Evolutionary conservation across 2,113 vertebrate species (phyloP).

Genomic region (Pica pica): DNA sequence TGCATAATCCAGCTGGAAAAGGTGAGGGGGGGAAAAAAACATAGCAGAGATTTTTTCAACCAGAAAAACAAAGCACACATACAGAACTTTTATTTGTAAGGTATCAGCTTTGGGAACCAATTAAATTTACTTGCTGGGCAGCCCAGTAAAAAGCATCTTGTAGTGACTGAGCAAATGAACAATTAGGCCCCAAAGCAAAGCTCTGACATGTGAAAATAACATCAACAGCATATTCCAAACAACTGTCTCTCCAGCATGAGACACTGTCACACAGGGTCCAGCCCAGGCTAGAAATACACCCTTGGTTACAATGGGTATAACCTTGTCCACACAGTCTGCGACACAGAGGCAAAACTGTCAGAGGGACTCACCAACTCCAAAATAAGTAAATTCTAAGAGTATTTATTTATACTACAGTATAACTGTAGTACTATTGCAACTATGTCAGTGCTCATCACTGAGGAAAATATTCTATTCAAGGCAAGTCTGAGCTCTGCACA

Average conservation of each 20-base stretch:
- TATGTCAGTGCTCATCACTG: not conserved
- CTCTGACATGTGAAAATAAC: not conserved
- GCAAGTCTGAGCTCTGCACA: not conserved
- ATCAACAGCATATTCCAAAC: not conserved
- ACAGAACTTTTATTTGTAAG: not conserved
- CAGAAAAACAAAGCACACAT: not conserved
- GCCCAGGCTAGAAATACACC: not conserved
- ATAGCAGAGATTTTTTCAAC: not conserved
- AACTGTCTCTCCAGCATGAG: not conserved
- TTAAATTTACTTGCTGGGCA: not conserved
- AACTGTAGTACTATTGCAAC: not conserved
- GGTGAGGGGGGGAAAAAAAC: not conserved
- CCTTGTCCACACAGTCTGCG: not conserved
- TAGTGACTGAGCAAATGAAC: not conserved
- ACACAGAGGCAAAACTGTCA: not conserved
- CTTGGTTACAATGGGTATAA: not conserved
- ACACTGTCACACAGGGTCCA: not conserved
- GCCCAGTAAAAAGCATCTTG: not conserved
- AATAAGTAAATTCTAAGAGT: not conserved
- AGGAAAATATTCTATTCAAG: not conserved
- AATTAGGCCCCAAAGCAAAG: not conserved
- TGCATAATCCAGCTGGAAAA: not conserved
- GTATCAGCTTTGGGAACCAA: not conserved
- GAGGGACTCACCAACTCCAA: accelerated
- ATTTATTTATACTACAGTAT: not conserved